Conservation (phyloP, 2,888 invertebrate species). For the Chirona hameri region DNA sequence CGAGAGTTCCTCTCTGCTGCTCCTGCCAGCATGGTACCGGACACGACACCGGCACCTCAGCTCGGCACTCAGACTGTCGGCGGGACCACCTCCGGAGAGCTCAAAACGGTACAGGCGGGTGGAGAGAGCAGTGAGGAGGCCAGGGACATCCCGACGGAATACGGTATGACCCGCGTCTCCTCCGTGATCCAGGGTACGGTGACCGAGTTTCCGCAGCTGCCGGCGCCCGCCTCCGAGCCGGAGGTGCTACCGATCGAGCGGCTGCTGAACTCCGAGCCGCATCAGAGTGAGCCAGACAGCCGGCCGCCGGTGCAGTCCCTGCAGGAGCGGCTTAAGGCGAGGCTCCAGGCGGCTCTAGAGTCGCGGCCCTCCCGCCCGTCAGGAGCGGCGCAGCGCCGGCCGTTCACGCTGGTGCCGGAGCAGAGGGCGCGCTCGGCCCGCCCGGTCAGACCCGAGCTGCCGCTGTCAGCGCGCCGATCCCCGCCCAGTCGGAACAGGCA, state of each 20-base stretch:
- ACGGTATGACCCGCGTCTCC: conserved; percentile 64
- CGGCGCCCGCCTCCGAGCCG: conserved; percentile 34
- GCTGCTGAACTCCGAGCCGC: conserved; percentile 45
- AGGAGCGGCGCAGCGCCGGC: too few species aligned
- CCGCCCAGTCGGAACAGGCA: too few species aligned
- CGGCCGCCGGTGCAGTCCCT: neutral
- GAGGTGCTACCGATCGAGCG: conserved; percentile 53
- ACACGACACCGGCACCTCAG: conserved; percentile 81
- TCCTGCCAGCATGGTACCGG: conserved; percentile 72
- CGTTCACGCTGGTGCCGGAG: too few species aligned
- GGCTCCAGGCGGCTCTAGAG: conserved; percentile 24
- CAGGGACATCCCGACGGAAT: too few species aligned
- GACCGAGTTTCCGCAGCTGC: conserved; percentile 35
- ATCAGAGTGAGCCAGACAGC: too few species aligned
- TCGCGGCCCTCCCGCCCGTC: conserved; percentile 3
- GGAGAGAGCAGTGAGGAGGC: conserved; percentile 68
- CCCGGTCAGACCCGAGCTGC: too few species aligned
- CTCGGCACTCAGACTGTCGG: conserved; percentile 83
- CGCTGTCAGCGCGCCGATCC: too few species aligned
- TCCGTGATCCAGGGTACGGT: conserved; percentile 39
- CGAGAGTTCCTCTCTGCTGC: conserved; percentile 56
- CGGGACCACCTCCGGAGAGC: conserved; percentile 76
- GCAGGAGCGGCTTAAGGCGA: conserved; percentile 3
- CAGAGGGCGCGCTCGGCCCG: too few species aligned
- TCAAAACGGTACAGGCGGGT: conserved; percentile 81